Evolutionary conservation across 2,113 vertebrate genomes (phyloP), one percentile per base, ranked within the genome.

Genomic region (Anser brachyrhynchus): DNA sequence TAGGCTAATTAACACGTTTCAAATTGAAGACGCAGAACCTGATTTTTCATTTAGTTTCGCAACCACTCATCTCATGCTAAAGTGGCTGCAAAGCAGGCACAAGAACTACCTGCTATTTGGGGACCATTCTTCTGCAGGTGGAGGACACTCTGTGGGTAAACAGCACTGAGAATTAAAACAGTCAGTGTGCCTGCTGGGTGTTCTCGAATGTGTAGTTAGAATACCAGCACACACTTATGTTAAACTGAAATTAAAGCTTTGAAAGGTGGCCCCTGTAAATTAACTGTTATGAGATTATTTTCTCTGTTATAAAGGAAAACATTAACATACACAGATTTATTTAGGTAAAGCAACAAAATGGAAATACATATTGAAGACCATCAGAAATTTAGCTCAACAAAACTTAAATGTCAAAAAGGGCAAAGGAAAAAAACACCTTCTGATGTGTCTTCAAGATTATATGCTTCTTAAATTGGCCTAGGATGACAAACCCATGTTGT

Each of bases 11-110:
- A 87, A 70, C n/a, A 10, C 31, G 62, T 83, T 78, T 51, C 4
- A 62, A 87, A 66, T 15, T 89, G 62, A 66, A 91, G 41, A 44
- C 61, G 35, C n/a, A 89, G 70, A 69, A 82, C 31, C 20, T 44
- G 46, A n/a, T 91, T 92, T 89, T 54, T 51, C 12, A 6, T 13
- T 91, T 84, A 11, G 87, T 69, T 92, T 87, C 33, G 10, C 26
- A 72, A 21, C 5, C 12, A 21, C 39, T 87, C 9, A 19, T 69
- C 54, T 69, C 46, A 61, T 4, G 4, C 20, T 61, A 15, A 78
- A 80, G 62, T 54, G 52, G 13, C 54, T 89, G 57, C 25, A 18
- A 84, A 87, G 35, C 12, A 55, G 33, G 13, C 12, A 15, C 13
- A 11, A 89, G 61, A 69, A 4, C 23, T 89, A 9, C 31, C 11